A percentile compares a stretch with the other conserved stretches of the same genome.
Conservation (phyloP, 2,888 invertebrate genomes). For the Chymomyza amoena region DNA sequence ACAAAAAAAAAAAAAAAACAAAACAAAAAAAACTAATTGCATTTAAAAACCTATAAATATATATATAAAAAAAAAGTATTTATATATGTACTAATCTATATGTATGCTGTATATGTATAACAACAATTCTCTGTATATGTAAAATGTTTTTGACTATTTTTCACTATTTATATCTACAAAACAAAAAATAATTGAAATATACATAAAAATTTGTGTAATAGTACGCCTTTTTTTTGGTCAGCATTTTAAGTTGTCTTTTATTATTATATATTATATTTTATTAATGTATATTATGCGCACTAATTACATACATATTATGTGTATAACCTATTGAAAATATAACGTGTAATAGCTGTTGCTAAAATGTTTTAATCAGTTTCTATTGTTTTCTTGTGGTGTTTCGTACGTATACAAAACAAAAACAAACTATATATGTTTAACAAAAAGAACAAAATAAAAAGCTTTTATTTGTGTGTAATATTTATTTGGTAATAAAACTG, state of each 20-base stretch:
- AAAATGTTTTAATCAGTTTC: constrained; percentile 46
- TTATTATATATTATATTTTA: constrained; percentile 42
- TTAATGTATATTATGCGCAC: constrained; percentile 59
- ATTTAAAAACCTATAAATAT: constrained; percentile 62
- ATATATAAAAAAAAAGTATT: constrained; percentile 28
- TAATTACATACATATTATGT: constrained; percentile 63
- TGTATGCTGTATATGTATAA: constrained; percentile 62
- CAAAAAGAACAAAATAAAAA: constrained; percentile 17
- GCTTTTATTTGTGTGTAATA: constrained; percentile 57
- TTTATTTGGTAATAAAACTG: constrained; percentile 52
- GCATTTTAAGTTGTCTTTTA: constrained; percentile 38
- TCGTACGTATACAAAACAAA: background rate
- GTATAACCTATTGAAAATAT: constrained; percentile 66
- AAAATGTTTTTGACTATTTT: constrained; percentile 72
- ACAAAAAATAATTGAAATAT: constrained; percentile 29
- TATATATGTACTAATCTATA: constrained; percentile 47
- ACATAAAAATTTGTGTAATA: constrained; percentile 45
- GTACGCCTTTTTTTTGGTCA: constrained; percentile 34
- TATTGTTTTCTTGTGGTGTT: constrained; percentile 14
- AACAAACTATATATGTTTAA: constrained; percentile 15
- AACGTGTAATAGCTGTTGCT: constrained; percentile 69
- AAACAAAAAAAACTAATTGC: constrained; percentile 57
- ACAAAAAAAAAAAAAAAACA: constrained; percentile 36
- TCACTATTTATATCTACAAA: constrained; percentile 44
- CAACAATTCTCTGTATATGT: constrained; percentile 58